Evolutionary conservation across 2,888 invertebrate species (phyloP), one percentile per base, ranked within the genome.

Genomic region (Masnerella sp.): DNA sequence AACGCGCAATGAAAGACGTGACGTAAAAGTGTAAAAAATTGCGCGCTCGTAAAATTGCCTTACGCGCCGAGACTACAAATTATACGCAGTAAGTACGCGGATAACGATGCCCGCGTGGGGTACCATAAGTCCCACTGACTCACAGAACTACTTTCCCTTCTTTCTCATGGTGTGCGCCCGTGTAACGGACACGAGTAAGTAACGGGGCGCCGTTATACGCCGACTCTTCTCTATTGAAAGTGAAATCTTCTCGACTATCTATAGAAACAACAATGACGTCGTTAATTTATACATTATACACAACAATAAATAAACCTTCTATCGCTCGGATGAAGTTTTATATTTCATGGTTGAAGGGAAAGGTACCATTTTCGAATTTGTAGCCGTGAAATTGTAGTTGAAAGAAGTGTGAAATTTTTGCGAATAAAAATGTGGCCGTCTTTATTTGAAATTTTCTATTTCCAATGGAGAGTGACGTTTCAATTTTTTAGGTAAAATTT

Each of bases 141-240:
- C 85, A 85, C 80, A 85, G 84, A 87, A 85, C 86, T 83, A 86
- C 85, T 86, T 87, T 86, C 86, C 85, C 85, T 84, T 84, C 84
- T 84, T 82, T 81, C 83, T 79, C 82, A 80, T 71, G 74, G 75
- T 75, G 77, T 74, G 74, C 59, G 72, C 51, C 47, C 64, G 56
- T 68, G 61, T 75, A 59, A 69, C 72, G 77, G 61, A 65, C 68
- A 38, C 62, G 73, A 71, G 77, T 49, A 75, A 68, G 74, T 76
- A 71, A 76, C 79, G 75, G 80, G 73, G 78, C 71, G 75, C 85
- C 85, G 84, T 85, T 85, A 85, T 81, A 79, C 84, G 76, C 79
- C 75, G 81, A 77, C 72, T 77, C 75, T 77, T 69, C 74, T 74
- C 69, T 74, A 74, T 71, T 65, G 76, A 74, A 69, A 76, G 76